These are phyloP conservation scores for Mamestra brassicae DNA, from an alignment of 2,888 invertebrate genomes.

Conservation along the genomic window DNA sequence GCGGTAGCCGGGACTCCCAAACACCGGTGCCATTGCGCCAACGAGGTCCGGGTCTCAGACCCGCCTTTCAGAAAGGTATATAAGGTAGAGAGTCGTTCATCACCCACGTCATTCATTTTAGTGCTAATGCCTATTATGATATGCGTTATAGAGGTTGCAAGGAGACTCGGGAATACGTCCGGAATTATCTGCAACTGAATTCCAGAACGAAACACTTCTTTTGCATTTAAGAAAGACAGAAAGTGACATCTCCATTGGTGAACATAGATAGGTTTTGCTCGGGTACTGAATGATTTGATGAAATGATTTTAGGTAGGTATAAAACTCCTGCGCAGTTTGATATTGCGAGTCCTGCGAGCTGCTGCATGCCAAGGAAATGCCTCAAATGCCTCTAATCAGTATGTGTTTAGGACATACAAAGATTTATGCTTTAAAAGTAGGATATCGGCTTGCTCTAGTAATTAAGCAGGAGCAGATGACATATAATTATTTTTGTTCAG, in stretches of 20 bases:
- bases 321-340: neutral
- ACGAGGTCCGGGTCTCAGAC: slow-evolving; percentile 75
- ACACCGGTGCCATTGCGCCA: slow-evolving; percentile 81
- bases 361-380: too few species aligned
- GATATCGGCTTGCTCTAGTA: neutral
- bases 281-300: too few species aligned
- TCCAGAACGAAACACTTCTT: neutral
- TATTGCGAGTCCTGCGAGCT: too few species aligned
- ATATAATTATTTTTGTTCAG: too few species aligned
- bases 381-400: too few species aligned
- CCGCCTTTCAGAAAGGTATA: slow-evolving; percentile 88
- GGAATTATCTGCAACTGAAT: neutral
- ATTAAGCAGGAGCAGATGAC: neutral
- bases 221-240: neutral
- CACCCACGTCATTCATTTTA: slow-evolving; percentile 60
- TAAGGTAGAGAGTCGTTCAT: slow-evolving; percentile 79
- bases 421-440: neutral
- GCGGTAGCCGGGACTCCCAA: slow-evolving; percentile 84
- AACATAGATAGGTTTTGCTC: too few species aligned
- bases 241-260: neutral
- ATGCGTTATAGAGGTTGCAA: slow-evolving; percentile 10
- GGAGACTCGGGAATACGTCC: neutral
- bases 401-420: neutral
- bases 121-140: slow-evolving; percentile 36
- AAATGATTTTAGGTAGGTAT: neutral